Percentiles rank a stretch among this genome's conserved stretches.
These are phyloP conservation scores for Anarsia innoxiella DNA, from an alignment of 2,888 invertebrate genomes.

Conservation along the genomic window DNA sequence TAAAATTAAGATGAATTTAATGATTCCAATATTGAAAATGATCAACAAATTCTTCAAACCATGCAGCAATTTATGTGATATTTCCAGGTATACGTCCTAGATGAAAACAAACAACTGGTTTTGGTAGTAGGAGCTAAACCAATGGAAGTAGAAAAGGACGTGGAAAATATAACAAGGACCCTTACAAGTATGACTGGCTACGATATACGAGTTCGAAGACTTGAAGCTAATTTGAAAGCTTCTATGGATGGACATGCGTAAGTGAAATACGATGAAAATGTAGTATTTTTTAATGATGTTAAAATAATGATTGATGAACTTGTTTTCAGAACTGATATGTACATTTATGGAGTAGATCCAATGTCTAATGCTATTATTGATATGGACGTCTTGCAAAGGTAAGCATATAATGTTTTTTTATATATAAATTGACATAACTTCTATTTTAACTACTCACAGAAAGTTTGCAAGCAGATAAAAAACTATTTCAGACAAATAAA, in stretches of 20 bases:
- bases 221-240: constrained; percentile 84
- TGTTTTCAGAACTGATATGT: constrained; percentile 85
- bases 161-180: constrained; percentile 80
- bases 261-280: constrained; percentile 41
- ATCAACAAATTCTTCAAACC: background rate
- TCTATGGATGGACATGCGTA: constrained; percentile 80
- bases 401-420: constrained; percentile 17
- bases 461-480: no score
- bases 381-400: constrained; percentile 86
- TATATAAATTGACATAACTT: background rate
- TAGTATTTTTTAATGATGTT: background rate
- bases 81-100: constrained; percentile 84
- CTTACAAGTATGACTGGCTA: constrained; percentile 84
- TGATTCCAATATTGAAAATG: no score
- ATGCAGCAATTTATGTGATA: no score
- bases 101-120: constrained; percentile 86
- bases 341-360: constrained; percentile 89
- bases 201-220: constrained; percentile 84
- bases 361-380: constrained; percentile 87
- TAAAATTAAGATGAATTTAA: no score
- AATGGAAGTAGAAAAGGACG: constrained; percentile 81
- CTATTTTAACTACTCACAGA: background rate
- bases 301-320: no score
- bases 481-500: no score
- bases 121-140: constrained; percentile 86